phyloP scores from a whole-genome alignment of 2,113 vertebrate species.

The Dromiciops gliroides region DNA sequence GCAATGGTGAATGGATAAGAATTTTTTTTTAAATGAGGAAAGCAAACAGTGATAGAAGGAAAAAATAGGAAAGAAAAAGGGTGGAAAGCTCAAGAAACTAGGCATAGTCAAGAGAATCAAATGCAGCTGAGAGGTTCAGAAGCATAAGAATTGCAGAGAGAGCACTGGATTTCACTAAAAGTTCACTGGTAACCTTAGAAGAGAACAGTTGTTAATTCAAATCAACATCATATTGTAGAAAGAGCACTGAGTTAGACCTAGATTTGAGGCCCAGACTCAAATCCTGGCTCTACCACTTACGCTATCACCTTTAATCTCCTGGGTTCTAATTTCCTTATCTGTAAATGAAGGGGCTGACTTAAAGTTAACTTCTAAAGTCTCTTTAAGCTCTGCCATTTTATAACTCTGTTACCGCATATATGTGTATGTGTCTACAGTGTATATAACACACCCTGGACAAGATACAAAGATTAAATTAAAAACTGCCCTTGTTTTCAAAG shows the following conservation, averaged over 20 bases:
- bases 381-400: not conserved
- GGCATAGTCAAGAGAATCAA: not conserved
- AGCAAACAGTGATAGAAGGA: not conserved
- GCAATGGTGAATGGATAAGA: not conserved
- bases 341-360: not conserved
- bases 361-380: not conserved
- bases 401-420: not conserved
- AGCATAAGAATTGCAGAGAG: slow-evolving; percentile 14
- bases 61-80: not conserved
- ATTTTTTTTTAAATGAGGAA: not conserved
- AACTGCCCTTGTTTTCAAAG: not conserved
- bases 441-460: not conserved
- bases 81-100: not conserved
- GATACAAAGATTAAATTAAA: not conserved
- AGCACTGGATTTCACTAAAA: not conserved
- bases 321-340: too few relatives aligned
- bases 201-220: not conserved
- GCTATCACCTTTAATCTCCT: not conserved
- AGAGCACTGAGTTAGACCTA: not conserved
- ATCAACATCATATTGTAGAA: not conserved
- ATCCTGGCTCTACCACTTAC: not conserved
- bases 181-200: not conserved
- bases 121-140: slow-evolving; percentile 19
- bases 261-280: not conserved
- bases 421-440: not conserved